Evolutionary conservation across 1,140 invertebrate species (phyloP).

Genomic region (Eubasilissa regina): DNA sequence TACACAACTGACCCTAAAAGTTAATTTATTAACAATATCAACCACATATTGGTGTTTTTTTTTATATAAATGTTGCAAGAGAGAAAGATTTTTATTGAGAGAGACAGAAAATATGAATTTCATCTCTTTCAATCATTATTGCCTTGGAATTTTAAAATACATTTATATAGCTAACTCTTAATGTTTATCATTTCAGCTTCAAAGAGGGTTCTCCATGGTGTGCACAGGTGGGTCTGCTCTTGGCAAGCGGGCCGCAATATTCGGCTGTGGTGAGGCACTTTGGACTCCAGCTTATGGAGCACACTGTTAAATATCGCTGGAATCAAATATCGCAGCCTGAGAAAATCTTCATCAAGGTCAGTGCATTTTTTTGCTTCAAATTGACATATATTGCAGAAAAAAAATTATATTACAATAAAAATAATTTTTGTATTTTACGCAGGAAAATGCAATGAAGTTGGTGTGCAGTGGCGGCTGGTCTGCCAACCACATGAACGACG

Average conservation of each 20-base stretch:
- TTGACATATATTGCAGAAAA: not conserved
- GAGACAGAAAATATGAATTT: too few relatives aligned
- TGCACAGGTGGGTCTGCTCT: conserved; percentile 86
- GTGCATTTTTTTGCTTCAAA: not conserved
- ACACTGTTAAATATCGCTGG: conserved; percentile 93
- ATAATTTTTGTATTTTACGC: conserved; percentile 34
- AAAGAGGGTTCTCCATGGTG: conserved; percentile 90
- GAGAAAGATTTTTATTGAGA: too few relatives aligned
- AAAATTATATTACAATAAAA: not conserved
- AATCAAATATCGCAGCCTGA: conserved; percentile 88
- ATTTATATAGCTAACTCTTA: too few relatives aligned
- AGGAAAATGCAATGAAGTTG: conserved; percentile 89
- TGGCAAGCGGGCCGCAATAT: conserved; percentile 81
- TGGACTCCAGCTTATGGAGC: conserved; percentile 91
- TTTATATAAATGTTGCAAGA: too few relatives aligned
- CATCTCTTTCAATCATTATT: too few relatives aligned
- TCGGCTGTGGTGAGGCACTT: conserved; percentile 88
- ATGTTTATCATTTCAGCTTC: conserved; percentile 69
- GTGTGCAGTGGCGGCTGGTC: conserved; percentile 81
- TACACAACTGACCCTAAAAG: too few relatives aligned
- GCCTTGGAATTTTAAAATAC: too few relatives aligned
- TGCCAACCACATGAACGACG: conserved; percentile 87
- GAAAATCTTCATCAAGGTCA: conserved; percentile 89
- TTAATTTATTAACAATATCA: too few relatives aligned
- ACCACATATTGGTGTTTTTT: too few relatives aligned